Base-by-base conservation (phyloP, 2,113 vertebrate species). In the Pygoscelis adeliae region DNA sequence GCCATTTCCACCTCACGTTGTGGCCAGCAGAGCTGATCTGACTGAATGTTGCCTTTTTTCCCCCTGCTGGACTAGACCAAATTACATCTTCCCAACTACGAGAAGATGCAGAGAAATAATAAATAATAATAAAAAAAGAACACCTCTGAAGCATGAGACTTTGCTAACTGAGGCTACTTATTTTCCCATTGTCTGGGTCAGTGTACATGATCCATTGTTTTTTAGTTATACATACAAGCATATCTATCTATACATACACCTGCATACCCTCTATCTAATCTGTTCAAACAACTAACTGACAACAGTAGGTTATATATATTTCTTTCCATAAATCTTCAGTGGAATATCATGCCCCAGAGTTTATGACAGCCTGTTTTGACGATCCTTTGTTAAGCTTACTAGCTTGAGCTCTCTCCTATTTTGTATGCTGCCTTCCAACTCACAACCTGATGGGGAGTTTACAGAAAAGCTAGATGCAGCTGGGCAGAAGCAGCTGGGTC, bases 201-300 rank as follows among this genome's bases (percentile, higher is more conserved):
- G 23, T 1, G 1, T 15, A 40, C 2, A 0, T n/a, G 15, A 82
- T 26, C 11, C 9, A 5, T 23, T 32, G 7, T 0, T 73, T 83
- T 77, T 61, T 20, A 71, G 5, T 42, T 72, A 50, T 3, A 70
- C 2, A 30, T 15, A 19, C 1, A n/a, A 18, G 16, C 23, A 4
- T 15, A 19, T 2, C 15, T 40, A 11, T 12, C 2, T 29, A 27
- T 6, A 32, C 3, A 69, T 6, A 72, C 9, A 34, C 14, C 46
- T 26, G 34, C 22, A 50, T 13, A 26, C 12, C 20, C 10, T 15
- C 27, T 30, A 27, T 40, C 29, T 65, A 49, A 61, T 66, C 5
- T 4, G 46, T 61, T 88, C 50, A 55, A 76, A 71, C 46, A 9
- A 44, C 42, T 38, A 76, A 34, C 18, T 26, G 42, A 34, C 14